phyloP scores from a whole-genome alignment of 2,797 vertebrate species.

The Naso thynnoides region DNA sequence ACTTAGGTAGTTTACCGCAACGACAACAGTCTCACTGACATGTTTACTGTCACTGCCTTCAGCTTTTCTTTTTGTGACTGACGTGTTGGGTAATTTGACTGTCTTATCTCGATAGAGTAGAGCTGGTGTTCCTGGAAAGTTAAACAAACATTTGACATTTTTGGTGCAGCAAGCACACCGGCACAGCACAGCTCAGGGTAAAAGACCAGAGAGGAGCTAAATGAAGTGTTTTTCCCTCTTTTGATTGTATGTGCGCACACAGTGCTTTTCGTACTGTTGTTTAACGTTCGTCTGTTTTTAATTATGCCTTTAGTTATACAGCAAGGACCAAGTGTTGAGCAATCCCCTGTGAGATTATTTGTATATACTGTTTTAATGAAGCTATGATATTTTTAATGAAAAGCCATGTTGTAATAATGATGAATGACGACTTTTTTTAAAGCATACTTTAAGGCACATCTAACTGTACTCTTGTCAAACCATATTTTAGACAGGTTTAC shows the following conservation, averaged over 20 bases:
- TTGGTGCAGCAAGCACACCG: constrained; percentile 17
- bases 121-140: not conserved
- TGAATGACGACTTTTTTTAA: constrained; percentile 2
- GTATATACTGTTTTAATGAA: constrained; percentile 34
- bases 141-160: not conserved
- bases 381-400: constrained; percentile 35
- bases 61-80: not conserved
- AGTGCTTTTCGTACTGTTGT: constrained; percentile 12
- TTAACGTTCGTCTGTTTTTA: not conserved
- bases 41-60: not conserved
- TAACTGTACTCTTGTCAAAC: constrained; percentile 3
- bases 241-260: constrained; percentile 43
- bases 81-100: not conserved
- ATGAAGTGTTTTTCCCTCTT: not conserved
- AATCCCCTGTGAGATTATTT: constrained; percentile 4
- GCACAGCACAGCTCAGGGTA: constrained; percentile 21
- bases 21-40: not conserved
- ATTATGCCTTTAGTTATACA: constrained; percentile 13
- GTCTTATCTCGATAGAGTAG: not conserved
- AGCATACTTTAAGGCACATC: constrained; percentile 23
- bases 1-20: not conserved
- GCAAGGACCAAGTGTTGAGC: constrained; percentile 7
- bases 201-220: constrained; percentile 24
- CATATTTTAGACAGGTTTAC: not conserved
- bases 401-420: constrained; percentile 14